phyloP scores from a whole-genome alignment of 1,140 invertebrate genomes.

The Sitodiplosis mosellana region DNA sequence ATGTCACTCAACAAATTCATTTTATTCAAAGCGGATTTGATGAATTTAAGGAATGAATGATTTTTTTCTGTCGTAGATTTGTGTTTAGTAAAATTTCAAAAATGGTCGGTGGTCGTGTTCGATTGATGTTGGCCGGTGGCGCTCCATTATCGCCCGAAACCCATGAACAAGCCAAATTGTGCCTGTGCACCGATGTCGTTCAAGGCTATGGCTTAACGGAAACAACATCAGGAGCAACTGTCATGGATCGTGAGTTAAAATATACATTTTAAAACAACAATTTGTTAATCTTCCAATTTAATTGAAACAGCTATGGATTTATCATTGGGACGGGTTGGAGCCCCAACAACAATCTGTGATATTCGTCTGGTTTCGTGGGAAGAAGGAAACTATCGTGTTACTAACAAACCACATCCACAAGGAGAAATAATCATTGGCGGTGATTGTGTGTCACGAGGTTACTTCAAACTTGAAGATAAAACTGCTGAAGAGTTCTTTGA shows the following conservation, averaged over 20 bases:
- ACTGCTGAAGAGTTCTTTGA: constrained; percentile 83
- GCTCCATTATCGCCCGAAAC: constrained; percentile 92
- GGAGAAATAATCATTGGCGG: constrained; percentile 90
- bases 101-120: constrained; percentile 70
- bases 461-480: constrained; percentile 81
- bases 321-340: constrained; percentile 64
- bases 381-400: constrained; percentile 81
- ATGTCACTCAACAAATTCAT: not conserved
- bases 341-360: constrained; percentile 69
- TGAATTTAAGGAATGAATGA: no score
- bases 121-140: constrained; percentile 78
- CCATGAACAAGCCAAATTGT: constrained; percentile 84
- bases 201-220: constrained; percentile 97
- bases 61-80: constrained; percentile 19
- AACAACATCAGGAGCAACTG: constrained; percentile 81
- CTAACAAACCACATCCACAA: constrained; percentile 74
- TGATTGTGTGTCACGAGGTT: constrained; percentile 77
- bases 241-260: constrained; percentile 54
- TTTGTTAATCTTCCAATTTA: constrained; percentile 2
- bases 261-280: not conserved
- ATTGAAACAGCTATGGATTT: constrained; percentile 16
- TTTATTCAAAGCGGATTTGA: no score
- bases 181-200: constrained; percentile 74
- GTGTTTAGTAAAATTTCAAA: constrained; percentile 61
- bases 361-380: constrained; percentile 84